Conservation (phyloP, 2,113 vertebrate genomes). For the Rafetus swinhoei region DNA sequence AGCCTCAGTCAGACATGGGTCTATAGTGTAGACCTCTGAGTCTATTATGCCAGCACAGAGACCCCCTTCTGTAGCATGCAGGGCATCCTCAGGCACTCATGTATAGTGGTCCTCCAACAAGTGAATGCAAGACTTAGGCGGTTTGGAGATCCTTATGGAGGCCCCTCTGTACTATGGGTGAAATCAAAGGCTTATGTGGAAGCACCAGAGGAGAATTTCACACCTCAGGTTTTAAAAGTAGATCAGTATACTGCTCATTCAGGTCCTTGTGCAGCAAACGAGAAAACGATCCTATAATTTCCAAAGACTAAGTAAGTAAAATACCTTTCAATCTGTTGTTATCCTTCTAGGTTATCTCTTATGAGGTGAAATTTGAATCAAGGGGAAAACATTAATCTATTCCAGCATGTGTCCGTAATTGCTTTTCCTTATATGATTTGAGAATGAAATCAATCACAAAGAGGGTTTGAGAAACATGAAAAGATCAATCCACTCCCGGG, state of each 20-base stretch:
- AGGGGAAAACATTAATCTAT: conserved; percentile 42
- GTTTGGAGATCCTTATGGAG: background rate
- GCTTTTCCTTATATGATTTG: conserved; percentile 49
- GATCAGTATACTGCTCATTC: background rate
- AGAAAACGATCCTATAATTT: background rate
- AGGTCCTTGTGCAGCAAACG: background rate
- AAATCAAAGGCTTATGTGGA: background rate
- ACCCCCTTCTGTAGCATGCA: background rate
- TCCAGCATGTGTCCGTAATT: conserved; percentile 49
- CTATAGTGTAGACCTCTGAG: background rate
- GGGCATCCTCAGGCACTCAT: background rate
- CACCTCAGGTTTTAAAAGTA: background rate
- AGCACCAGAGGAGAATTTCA: background rate
- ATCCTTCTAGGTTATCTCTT: background rate
- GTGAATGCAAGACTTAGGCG: background rate
- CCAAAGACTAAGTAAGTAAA: background rate
- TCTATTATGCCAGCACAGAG: background rate
- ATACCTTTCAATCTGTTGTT: conserved; percentile 4
- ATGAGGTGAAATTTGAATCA: conserved; percentile 26
- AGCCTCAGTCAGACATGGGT: background rate
- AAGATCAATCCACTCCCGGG: conserved; percentile 56
- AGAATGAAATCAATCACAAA: conserved; percentile 46
- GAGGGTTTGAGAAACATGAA: conserved; percentile 37
- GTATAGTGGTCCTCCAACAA: background rate
- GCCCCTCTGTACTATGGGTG: background rate